phyloP scores from a whole-genome alignment of 1,140 invertebrate genomes.

The Globodera ellingtonae region DNA sequence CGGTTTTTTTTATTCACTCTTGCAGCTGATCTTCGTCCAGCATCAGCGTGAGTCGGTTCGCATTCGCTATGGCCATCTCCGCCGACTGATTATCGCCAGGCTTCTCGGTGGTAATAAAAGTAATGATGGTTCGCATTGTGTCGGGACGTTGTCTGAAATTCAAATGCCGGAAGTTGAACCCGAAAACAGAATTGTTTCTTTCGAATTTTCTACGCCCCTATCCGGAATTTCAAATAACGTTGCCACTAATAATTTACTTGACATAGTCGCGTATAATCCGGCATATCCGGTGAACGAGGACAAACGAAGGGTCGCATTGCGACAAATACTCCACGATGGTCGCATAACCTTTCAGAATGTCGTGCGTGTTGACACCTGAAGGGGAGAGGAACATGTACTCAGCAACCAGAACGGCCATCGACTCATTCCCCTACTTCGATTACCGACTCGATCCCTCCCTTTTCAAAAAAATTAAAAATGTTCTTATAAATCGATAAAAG shows the following conservation, averaged over 20 bases:
- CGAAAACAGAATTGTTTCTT: no score
- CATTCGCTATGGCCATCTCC: slow-evolving; percentile 29
- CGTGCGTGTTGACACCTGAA: slow-evolving; percentile 88
- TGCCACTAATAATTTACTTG: slow-evolving; percentile 58
- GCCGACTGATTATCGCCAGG: slow-evolving; percentile 38
- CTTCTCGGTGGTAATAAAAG: slow-evolving; percentile 60
- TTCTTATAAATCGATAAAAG: no score
- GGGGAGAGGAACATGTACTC: not conserved
- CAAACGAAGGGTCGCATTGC: slow-evolving; percentile 86
- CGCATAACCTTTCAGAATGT: slow-evolving; percentile 94
- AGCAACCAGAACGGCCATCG: no score
- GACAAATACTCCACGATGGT: slow-evolving; percentile 88
- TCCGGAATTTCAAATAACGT: no score
- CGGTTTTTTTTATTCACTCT: not conserved
- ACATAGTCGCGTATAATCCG: slow-evolving; percentile 80
- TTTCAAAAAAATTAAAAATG: slow-evolving; percentile 11
- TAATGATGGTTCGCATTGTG: slow-evolving; percentile 62
- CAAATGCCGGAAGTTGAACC: not conserved
- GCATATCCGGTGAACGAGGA: slow-evolving; percentile 89
- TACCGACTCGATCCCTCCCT: no score
- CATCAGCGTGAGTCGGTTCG: slow-evolving; percentile 32
- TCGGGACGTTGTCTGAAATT: slow-evolving; percentile 55
- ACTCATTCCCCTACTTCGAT: no score
- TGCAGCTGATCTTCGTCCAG: slow-evolving; percentile 32
- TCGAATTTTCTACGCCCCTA: not conserved